phyloP scores from a whole-genome alignment of 2,797 vertebrate species.

The Florisuga fusca region DNA sequence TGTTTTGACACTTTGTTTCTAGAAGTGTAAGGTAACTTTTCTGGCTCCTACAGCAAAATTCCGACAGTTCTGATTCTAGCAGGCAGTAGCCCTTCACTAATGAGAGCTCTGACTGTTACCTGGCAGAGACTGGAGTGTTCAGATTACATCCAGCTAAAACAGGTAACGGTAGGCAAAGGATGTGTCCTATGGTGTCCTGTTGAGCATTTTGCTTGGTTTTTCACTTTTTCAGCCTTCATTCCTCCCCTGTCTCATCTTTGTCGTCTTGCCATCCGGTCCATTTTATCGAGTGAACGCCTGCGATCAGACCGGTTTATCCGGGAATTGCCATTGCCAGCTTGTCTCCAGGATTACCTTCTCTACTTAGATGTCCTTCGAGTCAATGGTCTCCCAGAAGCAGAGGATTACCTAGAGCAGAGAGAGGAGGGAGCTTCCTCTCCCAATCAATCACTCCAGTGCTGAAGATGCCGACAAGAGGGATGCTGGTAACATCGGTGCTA shows the following conservation, averaged over 20 bases:
- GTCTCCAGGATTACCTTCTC: constrained; percentile 81
- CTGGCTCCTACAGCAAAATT: neutral
- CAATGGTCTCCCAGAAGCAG: constrained; percentile 6
- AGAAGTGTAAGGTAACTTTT: neutral
- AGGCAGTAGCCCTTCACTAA: neutral
- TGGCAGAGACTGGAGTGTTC: neutral
- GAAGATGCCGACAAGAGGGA: neutral
- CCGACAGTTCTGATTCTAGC: neutral
- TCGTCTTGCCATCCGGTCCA: constrained; percentile 80
- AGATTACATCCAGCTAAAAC: neutral
- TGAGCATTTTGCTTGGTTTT: neutral
- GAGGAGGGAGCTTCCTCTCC: neutral
- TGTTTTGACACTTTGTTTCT: neutral
- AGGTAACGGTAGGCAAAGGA: rapidly evolving
- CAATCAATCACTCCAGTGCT: neutral
- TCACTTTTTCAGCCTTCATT: constrained; percentile 67
- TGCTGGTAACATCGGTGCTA: neutral
- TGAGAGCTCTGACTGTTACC: rapidly evolving
- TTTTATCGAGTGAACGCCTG: constrained; percentile 63
- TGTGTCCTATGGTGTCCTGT: neutral
- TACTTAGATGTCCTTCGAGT: constrained; percentile 75
- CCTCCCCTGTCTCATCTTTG: constrained; percentile 82
- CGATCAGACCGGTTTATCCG: constrained; percentile 60
- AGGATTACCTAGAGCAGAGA: neutral
- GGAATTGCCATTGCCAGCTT: constrained; percentile 76